Conservation (phyloP, 1,140 invertebrate species). For the Tetramorium alpestre region DNA sequence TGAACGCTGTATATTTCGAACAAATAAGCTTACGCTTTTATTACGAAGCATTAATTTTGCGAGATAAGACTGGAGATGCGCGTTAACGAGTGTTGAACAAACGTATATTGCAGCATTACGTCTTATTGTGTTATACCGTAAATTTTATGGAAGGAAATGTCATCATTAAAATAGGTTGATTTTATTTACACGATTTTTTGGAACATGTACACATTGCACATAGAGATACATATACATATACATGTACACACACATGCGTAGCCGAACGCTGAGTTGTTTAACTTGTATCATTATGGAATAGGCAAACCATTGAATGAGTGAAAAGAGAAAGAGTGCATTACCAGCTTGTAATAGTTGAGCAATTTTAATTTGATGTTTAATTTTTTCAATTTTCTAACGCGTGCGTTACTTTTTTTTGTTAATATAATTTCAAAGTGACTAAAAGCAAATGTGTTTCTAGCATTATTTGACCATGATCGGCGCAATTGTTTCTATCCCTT, state of each 20-base stretch:
- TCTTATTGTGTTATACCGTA: not conserved
- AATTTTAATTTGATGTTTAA: not conserved
- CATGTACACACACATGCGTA: not conserved
- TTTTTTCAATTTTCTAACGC: not conserved
- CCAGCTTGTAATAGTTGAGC: not conserved
- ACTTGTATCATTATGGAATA: not conserved
- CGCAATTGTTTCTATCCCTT: constrained; percentile 93
- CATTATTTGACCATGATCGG: constrained; percentile 96
- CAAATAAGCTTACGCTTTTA: not conserved
- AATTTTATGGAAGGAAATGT: not conserved
- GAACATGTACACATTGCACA: not conserved
- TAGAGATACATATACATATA: not conserved
- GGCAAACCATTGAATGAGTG: not conserved
- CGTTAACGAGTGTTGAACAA: not conserved
- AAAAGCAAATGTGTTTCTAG: not conserved
- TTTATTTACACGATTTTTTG: not conserved
- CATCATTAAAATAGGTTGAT: not conserved
- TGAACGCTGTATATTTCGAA: not conserved
- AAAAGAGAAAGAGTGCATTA: not conserved
- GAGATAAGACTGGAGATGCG: not conserved
- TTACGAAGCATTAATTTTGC: not conserved
- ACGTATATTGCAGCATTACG: not conserved
- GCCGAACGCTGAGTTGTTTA: not conserved
- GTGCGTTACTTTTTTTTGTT: not conserved
- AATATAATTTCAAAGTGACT: not conserved